Base-by-base conservation (phyloP, 2,888 invertebrate genomes). In the Pachydiplax longipennis region DNA sequence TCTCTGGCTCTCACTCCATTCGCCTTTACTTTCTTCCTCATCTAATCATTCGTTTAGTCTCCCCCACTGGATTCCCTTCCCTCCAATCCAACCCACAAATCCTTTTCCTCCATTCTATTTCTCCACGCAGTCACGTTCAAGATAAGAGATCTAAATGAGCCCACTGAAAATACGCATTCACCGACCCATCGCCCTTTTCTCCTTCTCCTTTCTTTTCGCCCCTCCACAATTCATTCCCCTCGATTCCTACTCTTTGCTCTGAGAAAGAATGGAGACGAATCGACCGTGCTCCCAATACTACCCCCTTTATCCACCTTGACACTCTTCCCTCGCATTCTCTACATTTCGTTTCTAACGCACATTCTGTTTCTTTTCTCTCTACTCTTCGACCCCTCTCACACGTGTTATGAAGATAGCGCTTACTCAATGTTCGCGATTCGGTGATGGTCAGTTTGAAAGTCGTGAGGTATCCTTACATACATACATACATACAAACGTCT, bases 121-220 rank as follows among this genome's bases (percentile, higher is more conserved):
- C 53, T 53, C 53, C 18, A n/a, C 31, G n/a, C 83, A 83, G 48
- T 58, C 83, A 35, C 53, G 53, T n/a, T 73, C 73, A 25, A 53
- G 83, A 83, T 83, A 83, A 58, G 48, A 48, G 83, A 83, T 83
- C 83, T 83, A 83, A 83, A 83, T 83, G 53, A 83, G 53, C 25
- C 53, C 22, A 53, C 48, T 53, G 83, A 83, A 83, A 83, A 58
- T 53, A 53, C 83, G 53, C 81, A 37, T 22, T 40, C 40, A 22
- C 35, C 35, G 22, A 40, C 13, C 37, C 53, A 82, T 82, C 48
- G 15, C 35, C 83, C 53, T 53, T 81, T 40, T 44, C 81, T 22
- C n/a, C 6, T n/a, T n/a, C 48, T 37, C 81, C 80, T 35, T n/a
- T 81, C 40, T 44, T 13, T 44, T 40, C 40, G 3, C 31, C 35